A percentile compares a stretch with the other conserved stretches of the same genome.
phyloP scores from a whole-genome alignment of 2,113 vertebrate genomes.

The Erinaceus europaeus region DNA sequence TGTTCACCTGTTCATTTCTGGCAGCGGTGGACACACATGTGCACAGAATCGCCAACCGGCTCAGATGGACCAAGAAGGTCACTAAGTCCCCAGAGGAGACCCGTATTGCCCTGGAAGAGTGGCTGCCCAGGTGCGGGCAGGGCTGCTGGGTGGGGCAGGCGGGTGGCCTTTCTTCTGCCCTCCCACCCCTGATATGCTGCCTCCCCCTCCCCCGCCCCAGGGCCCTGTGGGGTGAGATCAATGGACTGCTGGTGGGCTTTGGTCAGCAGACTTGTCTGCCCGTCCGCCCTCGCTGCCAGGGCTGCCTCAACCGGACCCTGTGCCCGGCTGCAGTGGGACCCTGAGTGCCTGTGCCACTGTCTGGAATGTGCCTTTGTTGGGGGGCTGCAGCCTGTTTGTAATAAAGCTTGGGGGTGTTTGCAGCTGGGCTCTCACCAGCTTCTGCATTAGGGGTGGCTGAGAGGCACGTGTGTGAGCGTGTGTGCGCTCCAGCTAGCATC shows the following conservation, averaged over 20 bases:
- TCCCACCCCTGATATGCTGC: neutral
- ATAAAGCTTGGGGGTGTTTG: slow-evolving; percentile 52
- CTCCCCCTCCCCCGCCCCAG: slow-evolving; percentile 72
- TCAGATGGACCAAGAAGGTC: slow-evolving; percentile 88
- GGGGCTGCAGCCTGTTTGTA: neutral
- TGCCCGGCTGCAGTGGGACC: slow-evolving; percentile 86
- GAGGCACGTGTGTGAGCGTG: neutral
- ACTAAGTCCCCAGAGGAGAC: slow-evolving; percentile 91
- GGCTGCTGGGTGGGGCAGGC: accelerated
- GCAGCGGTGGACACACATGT: slow-evolving; percentile 97
- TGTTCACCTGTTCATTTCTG: neutral
- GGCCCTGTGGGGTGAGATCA: slow-evolving; percentile 94
- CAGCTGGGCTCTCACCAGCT: neutral
- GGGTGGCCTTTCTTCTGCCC: accelerated
- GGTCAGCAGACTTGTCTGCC: slow-evolving; percentile 96
- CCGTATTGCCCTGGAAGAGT: slow-evolving; percentile 89
- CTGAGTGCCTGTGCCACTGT: slow-evolving; percentile 46
- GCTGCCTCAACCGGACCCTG: slow-evolving; percentile 90
- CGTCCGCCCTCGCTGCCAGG: slow-evolving; percentile 85
- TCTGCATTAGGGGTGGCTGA: neutral
- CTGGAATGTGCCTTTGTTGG: neutral
- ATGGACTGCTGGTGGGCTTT: slow-evolving; percentile 95
- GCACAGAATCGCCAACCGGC: slow-evolving; percentile 93
- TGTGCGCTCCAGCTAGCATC: neutral
- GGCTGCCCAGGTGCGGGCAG: slow-evolving; percentile 91